phyloP scores from a whole-genome alignment of 2,113 vertebrate genomes.

The Asarcornis scutulata region DNA sequence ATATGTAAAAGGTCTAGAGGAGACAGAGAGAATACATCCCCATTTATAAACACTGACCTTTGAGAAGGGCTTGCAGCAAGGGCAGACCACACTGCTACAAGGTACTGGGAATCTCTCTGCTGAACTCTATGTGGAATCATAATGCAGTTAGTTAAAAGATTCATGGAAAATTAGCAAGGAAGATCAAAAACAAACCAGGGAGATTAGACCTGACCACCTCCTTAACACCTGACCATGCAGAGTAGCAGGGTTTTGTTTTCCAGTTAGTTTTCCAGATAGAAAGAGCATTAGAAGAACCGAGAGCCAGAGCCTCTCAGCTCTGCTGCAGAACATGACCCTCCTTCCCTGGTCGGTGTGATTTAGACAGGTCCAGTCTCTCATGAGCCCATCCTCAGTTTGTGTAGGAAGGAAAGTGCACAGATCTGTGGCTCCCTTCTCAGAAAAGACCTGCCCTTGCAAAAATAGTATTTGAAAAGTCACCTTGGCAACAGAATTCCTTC shows the following conservation, averaged over 20 bases:
- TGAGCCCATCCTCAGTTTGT: not conserved
- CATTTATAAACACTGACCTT: not conserved
- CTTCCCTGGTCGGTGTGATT: not conserved
- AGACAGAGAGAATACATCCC: not conserved
- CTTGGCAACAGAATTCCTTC: slow-evolving; percentile 19
- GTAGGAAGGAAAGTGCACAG: not conserved
- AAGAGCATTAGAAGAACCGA: not conserved
- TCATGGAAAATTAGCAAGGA: not conserved
- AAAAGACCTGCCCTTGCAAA: not conserved
- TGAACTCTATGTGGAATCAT: not conserved
- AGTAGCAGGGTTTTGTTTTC: not conserved
- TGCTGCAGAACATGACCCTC: accelerated
- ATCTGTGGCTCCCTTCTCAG: not conserved
- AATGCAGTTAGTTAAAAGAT: not conserved
- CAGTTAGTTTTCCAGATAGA: not conserved
- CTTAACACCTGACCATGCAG: accelerated
- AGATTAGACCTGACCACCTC: not conserved
- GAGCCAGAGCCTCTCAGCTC: not conserved
- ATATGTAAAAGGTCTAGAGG: not conserved
- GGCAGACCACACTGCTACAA: not conserved
- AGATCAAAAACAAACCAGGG: not conserved
- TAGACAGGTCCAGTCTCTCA: not conserved
- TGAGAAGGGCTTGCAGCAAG: not conserved
- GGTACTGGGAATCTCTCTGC: not conserved
- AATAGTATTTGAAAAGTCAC: slow-evolving; percentile 18